Evolutionary conservation across 2,888 invertebrate species (phyloP), one percentile per base, ranked within the genome.

Genomic region (Camptogramma bilineatum): DNA sequence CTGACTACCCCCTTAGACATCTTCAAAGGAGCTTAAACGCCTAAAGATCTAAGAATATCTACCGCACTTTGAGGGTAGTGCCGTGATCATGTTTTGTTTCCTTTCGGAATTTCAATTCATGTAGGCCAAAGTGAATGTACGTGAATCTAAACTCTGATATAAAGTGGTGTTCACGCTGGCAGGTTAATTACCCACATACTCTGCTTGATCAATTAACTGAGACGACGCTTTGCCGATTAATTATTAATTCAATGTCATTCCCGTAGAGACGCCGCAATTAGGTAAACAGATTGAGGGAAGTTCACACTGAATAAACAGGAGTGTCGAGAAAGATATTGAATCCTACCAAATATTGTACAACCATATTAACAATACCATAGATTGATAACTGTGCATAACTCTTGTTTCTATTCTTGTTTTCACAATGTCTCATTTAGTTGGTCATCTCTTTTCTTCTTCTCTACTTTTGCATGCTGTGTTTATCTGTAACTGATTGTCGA

Each of bases 231-330:
- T 69, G 67, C 61, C 52, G 62, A 55, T 56, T 56, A 66, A 72
- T 70, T 64, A 70, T 70, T 70, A 70, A 72, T 68, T 67, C 50
- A 58, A 62, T 58, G 67, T 70, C 67, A 69, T 68, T 66, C 57
- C 52, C 52, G 66, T 65, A 61, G 44, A 59, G 53, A 34, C 50
- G 24, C 65, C 67, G 62, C 70, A 69, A 69, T 69, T 69, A 69
- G 56, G 47, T 48, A 59, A 51, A 52, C 55, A 60, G 18, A 59
- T 51, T 51, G 50, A 31, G 54, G 21, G n/a, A 24, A n/a, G 46
- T 64, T 17, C 34, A 58, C 53, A 55, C 21, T n/a, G 44, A 39
- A 39, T 28, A 52, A 9, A 21, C 44, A 44, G 17, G 7, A 16
- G 16, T 44, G 44, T 7, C 4, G 7, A 44, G 16, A 16, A 16